Conservation (phyloP, 2,797 vertebrate genomes). For the Distichodus sexfasciatus region DNA sequence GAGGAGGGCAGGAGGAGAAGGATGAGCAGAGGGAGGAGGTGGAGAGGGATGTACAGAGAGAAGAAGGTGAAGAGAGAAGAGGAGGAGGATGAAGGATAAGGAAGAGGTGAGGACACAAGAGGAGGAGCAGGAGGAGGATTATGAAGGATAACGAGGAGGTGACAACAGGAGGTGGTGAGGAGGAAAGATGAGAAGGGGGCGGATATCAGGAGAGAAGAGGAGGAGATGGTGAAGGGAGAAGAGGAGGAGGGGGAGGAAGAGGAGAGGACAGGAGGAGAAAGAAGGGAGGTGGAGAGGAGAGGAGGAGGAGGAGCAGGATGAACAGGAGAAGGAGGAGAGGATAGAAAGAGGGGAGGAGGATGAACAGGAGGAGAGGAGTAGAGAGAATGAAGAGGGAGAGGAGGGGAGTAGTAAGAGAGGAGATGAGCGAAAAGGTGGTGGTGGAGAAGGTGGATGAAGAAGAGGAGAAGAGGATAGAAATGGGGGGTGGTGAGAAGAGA, state of each 20-base stretch:
- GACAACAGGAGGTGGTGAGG: slow-evolving; percentile 4
- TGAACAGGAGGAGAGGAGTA: too few relatives aligned
- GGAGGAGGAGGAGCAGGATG: background rate
- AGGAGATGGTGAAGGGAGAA: background rate
- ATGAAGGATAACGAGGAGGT: too few relatives aligned
- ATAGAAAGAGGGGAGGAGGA: too few relatives aligned
- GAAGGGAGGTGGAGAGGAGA: background rate
- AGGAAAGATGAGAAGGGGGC: too few relatives aligned
- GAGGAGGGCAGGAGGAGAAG: too few relatives aligned
- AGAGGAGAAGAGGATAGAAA: background rate
- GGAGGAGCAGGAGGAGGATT: too few relatives aligned
- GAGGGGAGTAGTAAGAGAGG: too few relatives aligned
- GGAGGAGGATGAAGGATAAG: too few relatives aligned
- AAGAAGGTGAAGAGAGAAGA: slow-evolving; percentile 10
- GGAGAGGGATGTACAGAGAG: too few relatives aligned
- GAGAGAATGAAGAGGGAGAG: too few relatives aligned
- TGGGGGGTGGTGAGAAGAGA: too few relatives aligned
- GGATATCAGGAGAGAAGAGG: slow-evolving; percentile 9
- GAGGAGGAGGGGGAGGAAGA: slow-evolving; percentile 5
- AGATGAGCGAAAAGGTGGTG: background rate
- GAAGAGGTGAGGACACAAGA: slow-evolving; percentile 3
- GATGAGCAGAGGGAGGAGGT: too few relatives aligned
- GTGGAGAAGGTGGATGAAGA: background rate
- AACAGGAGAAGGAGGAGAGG: background rate
- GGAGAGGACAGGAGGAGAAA: slow-evolving; percentile 1